Evolutionary conservation across 1,140 invertebrate species (phyloP), one percentile per base, ranked within the genome.

Genomic region (Scaptomyza hsui): DNA sequence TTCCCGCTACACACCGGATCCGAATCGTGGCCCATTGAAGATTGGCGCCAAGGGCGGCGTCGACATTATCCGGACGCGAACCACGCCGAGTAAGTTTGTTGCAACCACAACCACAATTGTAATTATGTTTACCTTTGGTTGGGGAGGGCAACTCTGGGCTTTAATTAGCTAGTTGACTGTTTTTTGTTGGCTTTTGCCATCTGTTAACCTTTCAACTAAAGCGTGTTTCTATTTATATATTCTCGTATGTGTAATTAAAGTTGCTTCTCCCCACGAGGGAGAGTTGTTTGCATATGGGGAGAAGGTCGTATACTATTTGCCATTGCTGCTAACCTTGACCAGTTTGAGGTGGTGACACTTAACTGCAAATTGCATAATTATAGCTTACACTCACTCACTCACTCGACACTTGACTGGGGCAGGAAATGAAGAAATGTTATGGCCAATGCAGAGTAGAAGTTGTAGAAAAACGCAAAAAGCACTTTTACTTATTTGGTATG

Each of bases 1-100:
- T 91, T 95, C 95, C 71, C 93, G 95, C 68, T 96, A 96, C 83
- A 95, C 95, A 1, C 95, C 95, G 37, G 95, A 96, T 92, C 95
- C 95, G 16, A 96, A 96, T 92, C 94, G 95, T 73, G 93, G 94
- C 51, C 92, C 89, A 44, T 72, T 78, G 49, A 93, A 91, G 79
- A 93, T 93, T 83, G 92, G 92, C 85, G 92, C 93, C 91, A 93
- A 93, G 85, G 90, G 92, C 83, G 93, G 94, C 60, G 93, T 93
- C 9, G 95, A 96, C 86, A 95, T 96, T 80, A 95, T 96, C 75
- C 93, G 95, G 89, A 92, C 93, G 76, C 93, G 94, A 74, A 94
- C 93, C 57, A 95, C 95, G 78, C 94, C 94, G 73, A 94, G 94
- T 94, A 93, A 94, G 94, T 92, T n/a, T n/a, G 44, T 29, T 29